Evolutionary conservation across 2,797 vertebrate species (phyloP).

Genomic region (Melopsittacus undulatus): DNA sequence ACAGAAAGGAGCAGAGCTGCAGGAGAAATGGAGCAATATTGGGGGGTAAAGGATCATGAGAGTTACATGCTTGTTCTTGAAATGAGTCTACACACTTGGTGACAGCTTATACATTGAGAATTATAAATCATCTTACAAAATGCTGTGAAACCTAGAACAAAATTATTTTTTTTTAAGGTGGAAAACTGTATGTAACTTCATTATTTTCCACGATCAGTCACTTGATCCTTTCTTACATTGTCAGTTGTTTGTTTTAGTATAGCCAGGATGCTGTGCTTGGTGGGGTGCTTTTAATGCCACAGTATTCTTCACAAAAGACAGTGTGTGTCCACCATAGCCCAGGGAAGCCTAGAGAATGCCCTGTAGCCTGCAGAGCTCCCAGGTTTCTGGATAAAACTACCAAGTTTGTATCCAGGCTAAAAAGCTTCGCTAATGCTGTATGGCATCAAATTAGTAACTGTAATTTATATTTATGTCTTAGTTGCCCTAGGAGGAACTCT

Average conservation of each 20-base stretch:
- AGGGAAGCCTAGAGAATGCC: not conserved
- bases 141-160: not conserved
- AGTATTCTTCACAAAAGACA: not conserved
- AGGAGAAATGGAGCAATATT: not conserved
- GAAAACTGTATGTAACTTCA: not conserved
- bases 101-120: not conserved
- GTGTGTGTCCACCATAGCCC: not conserved
- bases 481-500: not conserved
- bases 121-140: not conserved
- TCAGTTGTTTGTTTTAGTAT: not conserved
- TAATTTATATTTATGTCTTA: not conserved
- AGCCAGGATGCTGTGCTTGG: not conserved
- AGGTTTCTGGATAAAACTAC: not conserved
- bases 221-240: not conserved
- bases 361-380: not conserved
- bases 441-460: not conserved
- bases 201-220: not conserved
- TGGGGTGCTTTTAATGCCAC: not conserved
- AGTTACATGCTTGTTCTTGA: not conserved
- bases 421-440: not conserved
- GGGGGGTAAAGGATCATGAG: not conserved
- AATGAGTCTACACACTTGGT: not conserved
- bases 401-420: not conserved
- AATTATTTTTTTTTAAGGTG: not conserved
- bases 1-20: not conserved